A percentile compares a stretch with the other conserved stretches of the same genome.
Conservation (phyloP, 2,113 vertebrate genomes). For the Hystrix cristata region DNA sequence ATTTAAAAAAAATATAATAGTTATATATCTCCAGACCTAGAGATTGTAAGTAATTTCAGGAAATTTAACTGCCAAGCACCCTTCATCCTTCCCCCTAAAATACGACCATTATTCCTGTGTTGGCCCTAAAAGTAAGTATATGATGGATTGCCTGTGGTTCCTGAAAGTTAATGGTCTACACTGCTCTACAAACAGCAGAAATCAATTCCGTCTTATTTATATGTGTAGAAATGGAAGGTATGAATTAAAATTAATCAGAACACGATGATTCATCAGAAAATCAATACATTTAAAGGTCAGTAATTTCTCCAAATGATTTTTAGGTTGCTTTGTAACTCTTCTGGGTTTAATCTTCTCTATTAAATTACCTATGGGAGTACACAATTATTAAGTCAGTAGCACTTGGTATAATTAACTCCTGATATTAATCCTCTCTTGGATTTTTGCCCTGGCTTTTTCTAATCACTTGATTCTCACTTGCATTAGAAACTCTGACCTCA, state of each 20-base stretch:
- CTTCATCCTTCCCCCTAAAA: not conserved
- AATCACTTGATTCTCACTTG: slow-evolving; percentile 45
- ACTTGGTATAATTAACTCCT: slow-evolving; percentile 70
- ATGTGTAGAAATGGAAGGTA: slow-evolving; percentile 39
- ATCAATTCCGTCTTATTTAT: slow-evolving; percentile 58
- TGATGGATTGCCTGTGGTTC: not conserved
- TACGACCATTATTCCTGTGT: not conserved
- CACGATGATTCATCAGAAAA: slow-evolving; percentile 69
- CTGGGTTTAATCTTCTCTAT: slow-evolving; percentile 72
- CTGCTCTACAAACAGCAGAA: slow-evolving; percentile 24
- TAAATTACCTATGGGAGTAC: slow-evolving; percentile 67
- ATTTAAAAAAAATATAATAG: not conserved
- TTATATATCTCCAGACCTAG: not conserved
- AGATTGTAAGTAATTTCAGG: not conserved
- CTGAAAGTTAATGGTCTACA: not conserved
- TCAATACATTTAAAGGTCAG: slow-evolving; percentile 79
- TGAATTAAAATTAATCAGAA: slow-evolving; percentile 73
- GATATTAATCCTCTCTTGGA: slow-evolving; percentile 42
- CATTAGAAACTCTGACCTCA: not conserved
- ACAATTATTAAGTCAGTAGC: slow-evolving; percentile 71
- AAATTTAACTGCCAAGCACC: not conserved
- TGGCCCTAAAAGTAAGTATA: slow-evolving; percentile 22
- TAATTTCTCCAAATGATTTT: slow-evolving; percentile 79
- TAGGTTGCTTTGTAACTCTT: slow-evolving; percentile 65
- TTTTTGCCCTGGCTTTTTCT: slow-evolving; percentile 54